Evolutionary conservation across 2,888 invertebrate species (phyloP).

Genomic region (Drosophila eohydei): DNA sequence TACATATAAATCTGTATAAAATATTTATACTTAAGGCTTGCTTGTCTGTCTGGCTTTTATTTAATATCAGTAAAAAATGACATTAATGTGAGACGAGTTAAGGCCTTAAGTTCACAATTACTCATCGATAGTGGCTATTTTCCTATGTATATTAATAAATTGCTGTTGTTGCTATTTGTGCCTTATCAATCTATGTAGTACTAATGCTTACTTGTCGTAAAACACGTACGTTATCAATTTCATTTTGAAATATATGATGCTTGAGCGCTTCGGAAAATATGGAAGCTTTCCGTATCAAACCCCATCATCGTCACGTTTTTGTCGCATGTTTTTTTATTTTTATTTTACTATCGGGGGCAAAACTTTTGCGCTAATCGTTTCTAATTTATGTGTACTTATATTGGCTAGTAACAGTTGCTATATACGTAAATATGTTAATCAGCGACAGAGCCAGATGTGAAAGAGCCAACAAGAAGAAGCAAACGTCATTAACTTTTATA

Average conservation of each 20-base stretch:
- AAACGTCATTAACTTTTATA: too few species aligned
- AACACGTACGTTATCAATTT: slow-evolving; percentile 26
- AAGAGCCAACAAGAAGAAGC: not conserved
- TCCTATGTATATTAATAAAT: slow-evolving; percentile 13
- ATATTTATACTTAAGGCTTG: too few species aligned
- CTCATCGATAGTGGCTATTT: slow-evolving; percentile 39
- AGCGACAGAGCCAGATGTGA: not conserved
- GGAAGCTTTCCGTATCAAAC: slow-evolving; percentile 13
- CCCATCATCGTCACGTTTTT: slow-evolving; percentile 55
- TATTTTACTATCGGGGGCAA: not conserved
- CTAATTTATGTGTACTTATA: not conserved
- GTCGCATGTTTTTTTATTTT: slow-evolving; percentile 41
- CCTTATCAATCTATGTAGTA: slow-evolving; percentile 43
- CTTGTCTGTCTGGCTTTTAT: not conserved
- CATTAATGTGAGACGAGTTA: slow-evolving; percentile 2
- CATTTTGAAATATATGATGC: slow-evolving; percentile 13
- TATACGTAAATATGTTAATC: not conserved
- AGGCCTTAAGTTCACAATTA: slow-evolving; percentile 17
- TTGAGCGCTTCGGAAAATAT: slow-evolving; percentile 15
- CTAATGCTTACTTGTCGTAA: slow-evolving; percentile 8
- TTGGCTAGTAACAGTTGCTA: not conserved
- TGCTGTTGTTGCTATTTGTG: slow-evolving; percentile 9
- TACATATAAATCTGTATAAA: not conserved
- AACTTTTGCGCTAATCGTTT: slow-evolving; percentile 1
- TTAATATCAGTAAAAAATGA: slow-evolving; percentile 2